Conservation (phyloP, 2,113 vertebrate species). For the Penelope pileata region DNA sequence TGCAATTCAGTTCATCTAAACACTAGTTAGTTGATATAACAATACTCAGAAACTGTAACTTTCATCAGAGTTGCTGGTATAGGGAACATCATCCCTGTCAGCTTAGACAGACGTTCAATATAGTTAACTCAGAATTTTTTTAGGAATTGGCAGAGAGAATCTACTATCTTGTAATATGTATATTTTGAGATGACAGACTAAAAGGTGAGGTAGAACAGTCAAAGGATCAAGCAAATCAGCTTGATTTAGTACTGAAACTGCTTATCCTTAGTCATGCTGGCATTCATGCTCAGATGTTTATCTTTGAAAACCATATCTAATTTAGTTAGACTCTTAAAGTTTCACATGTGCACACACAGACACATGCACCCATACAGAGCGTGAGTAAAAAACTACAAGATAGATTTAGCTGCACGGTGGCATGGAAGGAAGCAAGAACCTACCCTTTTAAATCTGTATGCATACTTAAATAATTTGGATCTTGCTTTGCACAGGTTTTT, state of each 20-base stretch:
- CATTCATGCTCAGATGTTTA: not conserved
- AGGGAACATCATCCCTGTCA: not conserved
- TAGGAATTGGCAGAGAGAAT: not conserved
- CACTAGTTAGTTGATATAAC: not conserved
- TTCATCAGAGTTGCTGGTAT: not conserved
- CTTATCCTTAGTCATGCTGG: not conserved
- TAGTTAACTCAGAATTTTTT: not conserved
- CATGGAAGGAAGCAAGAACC: not conserved
- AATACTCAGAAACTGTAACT: not conserved
- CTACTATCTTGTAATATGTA: not conserved
- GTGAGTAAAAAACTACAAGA: not conserved
- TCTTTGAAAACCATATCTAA: not conserved
- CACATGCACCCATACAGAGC: not conserved
- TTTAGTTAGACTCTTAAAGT: not conserved
- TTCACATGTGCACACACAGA: not conserved
- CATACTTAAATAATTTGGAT: not conserved
- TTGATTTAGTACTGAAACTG: not conserved
- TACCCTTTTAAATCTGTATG: not conserved
- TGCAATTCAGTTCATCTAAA: conserved; percentile 2
- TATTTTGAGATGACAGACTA: not conserved
- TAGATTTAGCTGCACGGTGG: not conserved
- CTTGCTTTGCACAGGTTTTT: not conserved
- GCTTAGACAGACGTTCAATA: not conserved
- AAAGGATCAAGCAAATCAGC: not conserved
- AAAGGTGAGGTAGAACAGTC: not conserved